Base-by-base conservation (phyloP, 2,888 invertebrate species). In the Drosophila pegasa region DNA sequence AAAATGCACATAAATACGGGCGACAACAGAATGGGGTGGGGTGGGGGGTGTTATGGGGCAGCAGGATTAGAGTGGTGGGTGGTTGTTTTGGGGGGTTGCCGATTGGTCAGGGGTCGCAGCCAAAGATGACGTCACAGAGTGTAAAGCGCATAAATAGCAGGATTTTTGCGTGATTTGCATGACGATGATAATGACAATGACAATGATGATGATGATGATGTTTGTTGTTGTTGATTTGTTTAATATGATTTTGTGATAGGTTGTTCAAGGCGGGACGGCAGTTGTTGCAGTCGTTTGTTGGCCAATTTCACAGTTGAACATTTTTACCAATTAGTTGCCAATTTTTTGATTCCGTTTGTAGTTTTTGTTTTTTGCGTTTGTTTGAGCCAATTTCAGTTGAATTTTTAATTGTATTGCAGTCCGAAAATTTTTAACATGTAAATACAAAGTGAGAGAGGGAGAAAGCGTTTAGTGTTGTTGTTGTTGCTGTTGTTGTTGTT, bases 1-100 rank as follows among this genome's bases (percentile, higher is more conserved):
- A 75, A 86, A 89, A 85, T 85, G 80, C 88, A 87, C 80, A 87
- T 82, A 87, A 87, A 89, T 82, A 85, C 71, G 68, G 66, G 67
- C 27, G 63, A 55, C 62, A 82, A 75, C 57, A 37, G 33, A 35
- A 2, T 43, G 33, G 22, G 22, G 18, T 7, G 37, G 41, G 33
- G 10, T 37, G 57, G 43, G 14, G 57, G n/a, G n/a, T n/a, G n/a
- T n/a, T n/a, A n/a, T 5, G 27, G 35, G 57, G 41, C 5, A 14
- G 20, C 16, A 14, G 7, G 37, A 35, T 35, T 35, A n/a, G 7
- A 29, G 31, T 8, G 54, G 8, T 18, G 12, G 54, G 8, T 18
- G 47, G 47, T 27, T 29, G 47, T 18, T 29, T 41, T 14, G 41
- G 27, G 18, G 29, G 20, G 7, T 43, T 60, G n/a, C n/a, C 54